phyloP scores from a whole-genome alignment of 2,888 invertebrate genomes.

The Idaea dimidiata region DNA sequence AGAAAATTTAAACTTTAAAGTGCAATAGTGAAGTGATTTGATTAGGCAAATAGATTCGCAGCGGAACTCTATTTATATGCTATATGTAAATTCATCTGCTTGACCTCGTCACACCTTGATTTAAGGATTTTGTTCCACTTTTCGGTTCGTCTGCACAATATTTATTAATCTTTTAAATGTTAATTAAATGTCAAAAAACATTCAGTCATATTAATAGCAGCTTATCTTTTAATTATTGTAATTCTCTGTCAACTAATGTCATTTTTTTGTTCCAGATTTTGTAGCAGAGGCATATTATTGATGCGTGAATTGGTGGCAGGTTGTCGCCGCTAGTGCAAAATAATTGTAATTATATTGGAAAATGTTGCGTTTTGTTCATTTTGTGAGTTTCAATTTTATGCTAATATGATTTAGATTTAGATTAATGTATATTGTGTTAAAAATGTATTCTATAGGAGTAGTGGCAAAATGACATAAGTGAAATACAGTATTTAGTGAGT shows the following conservation, averaged over 20 bases:
- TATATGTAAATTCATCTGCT: conserved; percentile 59
- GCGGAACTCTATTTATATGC: conserved; percentile 52
- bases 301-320: conserved; percentile 49
- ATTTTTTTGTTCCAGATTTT: conserved; percentile 61
- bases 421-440: background rate
- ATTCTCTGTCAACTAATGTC: conserved; percentile 49
- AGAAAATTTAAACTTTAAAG: conserved; percentile 32
- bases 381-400: conserved; percentile 43
- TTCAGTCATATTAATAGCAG: conserved; percentile 57
- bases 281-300: conserved; percentile 63
- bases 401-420: background rate
- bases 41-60: conserved; percentile 36
- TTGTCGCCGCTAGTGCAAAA: conserved; percentile 26
- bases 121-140: conserved; percentile 67
- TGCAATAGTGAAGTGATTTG: conserved; percentile 37
- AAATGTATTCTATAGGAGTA: background rate
- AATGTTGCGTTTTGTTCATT: conserved; percentile 43
- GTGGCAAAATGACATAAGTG: background rate
- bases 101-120: conserved; percentile 70
- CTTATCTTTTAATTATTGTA: conserved; percentile 48
- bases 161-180: conserved; percentile 72
- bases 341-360: conserved; percentile 30
- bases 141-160: conserved; percentile 65
- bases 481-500: too few species aligned
- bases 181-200: conserved; percentile 69